Evolutionary conservation across 2,797 vertebrate species (phyloP), one percentile per base, ranked within the genome.

Genomic region (Heterohyrax brucei): DNA sequence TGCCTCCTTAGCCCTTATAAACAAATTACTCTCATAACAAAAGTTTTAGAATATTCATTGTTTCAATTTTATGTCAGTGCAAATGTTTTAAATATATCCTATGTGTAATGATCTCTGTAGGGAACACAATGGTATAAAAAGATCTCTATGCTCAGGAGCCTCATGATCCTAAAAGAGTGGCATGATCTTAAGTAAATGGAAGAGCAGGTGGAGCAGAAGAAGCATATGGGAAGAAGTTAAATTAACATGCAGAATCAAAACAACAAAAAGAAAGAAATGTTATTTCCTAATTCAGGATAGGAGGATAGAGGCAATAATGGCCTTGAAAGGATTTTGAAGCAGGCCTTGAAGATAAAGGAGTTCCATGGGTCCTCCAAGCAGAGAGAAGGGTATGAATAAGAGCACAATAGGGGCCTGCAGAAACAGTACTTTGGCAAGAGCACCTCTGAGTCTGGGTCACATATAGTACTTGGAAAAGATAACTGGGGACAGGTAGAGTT

Each of bases 21-120:
- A 73, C 33, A 81, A 39, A 84, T 82, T 21, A 59, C 30, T 86
- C 53, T 88, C 7, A 61, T 85, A 59, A 81, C 81, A 85, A 44
- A 53, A 12, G 26, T 19, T 72, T 77, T 61, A 19, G 26, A 18
- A 59, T 88, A 59, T 92, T 86, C 33, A 59, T 59, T 86, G 62
- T 10, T 78, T 44, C n/a, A 48, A n/a, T 62, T 89, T 56, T 88
- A 87, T 13, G 28, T 88, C 33, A n/a, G 24, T 56, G 13, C 12
- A 73, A 81, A 93, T 33, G 0, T 78, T 70, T 79, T 75, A 68
- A 87, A 39, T 83, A 70, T 46, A 26, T 70, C 46, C 44, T 68
- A 3, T 59, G 39, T 95, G 30, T 30, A 79, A 24, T 48, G 79
- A 33, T 88, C 30, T 85, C 44, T 80, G 56, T 7, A 50, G 46